Evolutionary conservation across 1,140 invertebrate species (phyloP).

Genomic region (Nephila pilipes): DNA sequence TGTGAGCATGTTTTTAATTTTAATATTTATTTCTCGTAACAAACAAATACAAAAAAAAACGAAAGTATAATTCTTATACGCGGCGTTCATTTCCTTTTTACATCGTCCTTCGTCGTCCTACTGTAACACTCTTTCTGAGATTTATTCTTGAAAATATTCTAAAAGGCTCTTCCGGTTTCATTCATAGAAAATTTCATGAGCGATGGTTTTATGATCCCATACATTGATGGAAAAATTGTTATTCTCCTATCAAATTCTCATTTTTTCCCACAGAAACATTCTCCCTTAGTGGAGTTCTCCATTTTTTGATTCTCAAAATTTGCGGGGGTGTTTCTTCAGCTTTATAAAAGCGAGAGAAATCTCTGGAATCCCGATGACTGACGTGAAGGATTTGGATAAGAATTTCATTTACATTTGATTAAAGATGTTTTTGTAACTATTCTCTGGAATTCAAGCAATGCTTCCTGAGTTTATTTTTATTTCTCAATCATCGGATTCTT

Average conservation of each 20-base stretch:
- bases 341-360: not conserved
- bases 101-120: too few species aligned
- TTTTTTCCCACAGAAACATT: not conserved
- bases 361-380: not conserved
- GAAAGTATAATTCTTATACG: too few species aligned
- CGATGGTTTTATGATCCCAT: not conserved
- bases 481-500: too few species aligned
- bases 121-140: too few species aligned
- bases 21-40: too few species aligned
- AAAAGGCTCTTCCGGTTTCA: too few species aligned
- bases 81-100: too few species aligned
- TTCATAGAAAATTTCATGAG: not conserved
- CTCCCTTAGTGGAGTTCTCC: not conserved
- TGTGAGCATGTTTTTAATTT: too few species aligned
- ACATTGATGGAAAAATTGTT: not conserved
- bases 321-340: not conserved
- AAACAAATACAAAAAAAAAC: too few species aligned
- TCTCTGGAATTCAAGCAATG: not conserved
- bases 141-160: too few species aligned
- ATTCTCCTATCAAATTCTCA: not conserved
- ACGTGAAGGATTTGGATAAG: not conserved
- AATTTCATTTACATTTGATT: not conserved
- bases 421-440: not conserved
- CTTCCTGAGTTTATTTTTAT: too few species aligned
- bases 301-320: not conserved